Evolutionary conservation across 2,797 vertebrate species (phyloP), one percentile per base, ranked within the genome.

Genomic region (Epinephelus coioides): DNA sequence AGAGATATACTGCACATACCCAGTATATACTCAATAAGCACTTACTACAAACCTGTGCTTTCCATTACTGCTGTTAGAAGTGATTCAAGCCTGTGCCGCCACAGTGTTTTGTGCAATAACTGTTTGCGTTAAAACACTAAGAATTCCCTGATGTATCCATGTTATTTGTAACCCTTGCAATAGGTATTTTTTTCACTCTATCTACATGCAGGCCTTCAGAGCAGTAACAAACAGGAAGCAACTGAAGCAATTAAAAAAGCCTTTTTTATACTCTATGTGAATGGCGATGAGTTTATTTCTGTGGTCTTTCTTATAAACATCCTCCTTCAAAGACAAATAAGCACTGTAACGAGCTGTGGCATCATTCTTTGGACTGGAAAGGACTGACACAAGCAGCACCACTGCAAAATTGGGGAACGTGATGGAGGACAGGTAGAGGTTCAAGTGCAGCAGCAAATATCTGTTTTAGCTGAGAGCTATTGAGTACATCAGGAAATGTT

Each of bases 401-500:
- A 15, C 51, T 47, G 68, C 74, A 78, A 62, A 67, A 63, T 27
- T 8, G 6, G 49, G 15, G 17, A 73, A 9, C 34, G 57, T 74
- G 50, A 74, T 38, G 59, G 62, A 55, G 27, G 81, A 15, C 10
- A 66, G 19, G 51, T n/a, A 49, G 59, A 55, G 17, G 47, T 64
- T 73, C n/a, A 64, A 56, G 46, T 40, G 18, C 38, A 78, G 73
- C 23, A 51, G 46, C 67, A 60, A 79, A 77, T 81, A 84, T 83
- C 53, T 14, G 68, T 82, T 78, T 79, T 70, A 68, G 46, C 38
- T 76, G 83, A 86, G 70, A 86, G 64, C 69, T 73, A 81, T 70
- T 76, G 59, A 89, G 78, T 51, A 46, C 57, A 82, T 81, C 67
- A 66, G 80, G 86, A 91, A 90, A 83, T 85, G 76, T 80, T 82